Conservation (phyloP, 2,888 invertebrate species). For the Notodonta dromedarius region DNA sequence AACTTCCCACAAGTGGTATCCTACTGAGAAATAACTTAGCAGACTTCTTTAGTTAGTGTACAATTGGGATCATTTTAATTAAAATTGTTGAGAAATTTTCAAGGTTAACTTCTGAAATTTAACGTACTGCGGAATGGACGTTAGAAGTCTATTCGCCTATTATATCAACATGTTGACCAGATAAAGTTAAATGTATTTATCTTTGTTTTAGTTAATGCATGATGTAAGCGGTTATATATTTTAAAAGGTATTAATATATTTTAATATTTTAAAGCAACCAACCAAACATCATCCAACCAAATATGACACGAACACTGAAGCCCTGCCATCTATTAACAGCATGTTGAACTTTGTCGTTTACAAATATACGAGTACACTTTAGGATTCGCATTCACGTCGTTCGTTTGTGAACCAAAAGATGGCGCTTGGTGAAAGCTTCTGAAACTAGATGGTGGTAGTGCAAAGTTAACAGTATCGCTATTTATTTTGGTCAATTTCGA, state of each 20-base stretch:
- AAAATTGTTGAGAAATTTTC: slow-evolving; percentile 55
- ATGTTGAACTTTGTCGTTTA: not conserved
- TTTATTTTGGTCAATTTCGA: no score
- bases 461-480: not conserved
- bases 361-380: not conserved
- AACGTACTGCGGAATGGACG: slow-evolving; percentile 33
- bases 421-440: not conserved
- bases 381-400: no score
- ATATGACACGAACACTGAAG: no score
- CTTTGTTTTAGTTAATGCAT: not conserved
- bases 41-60: slow-evolving; percentile 38
- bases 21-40: slow-evolving; percentile 55
- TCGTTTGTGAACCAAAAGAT: not conserved
- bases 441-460: not conserved
- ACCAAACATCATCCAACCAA: no score
- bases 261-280: no score
- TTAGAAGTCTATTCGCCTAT: slow-evolving; percentile 5
- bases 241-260: no score
- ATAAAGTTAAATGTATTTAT: not conserved
- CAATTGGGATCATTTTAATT: slow-evolving; percentile 64
- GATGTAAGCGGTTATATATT: not conserved
- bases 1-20: slow-evolving; percentile 58
- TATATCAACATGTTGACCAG: not conserved
- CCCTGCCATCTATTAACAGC: not conserved
- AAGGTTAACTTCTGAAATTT: slow-evolving; percentile 47